These are phyloP conservation scores for Platysteira castanea DNA, from an alignment of 2,113 vertebrate species.

Conservation along the genomic window DNA sequence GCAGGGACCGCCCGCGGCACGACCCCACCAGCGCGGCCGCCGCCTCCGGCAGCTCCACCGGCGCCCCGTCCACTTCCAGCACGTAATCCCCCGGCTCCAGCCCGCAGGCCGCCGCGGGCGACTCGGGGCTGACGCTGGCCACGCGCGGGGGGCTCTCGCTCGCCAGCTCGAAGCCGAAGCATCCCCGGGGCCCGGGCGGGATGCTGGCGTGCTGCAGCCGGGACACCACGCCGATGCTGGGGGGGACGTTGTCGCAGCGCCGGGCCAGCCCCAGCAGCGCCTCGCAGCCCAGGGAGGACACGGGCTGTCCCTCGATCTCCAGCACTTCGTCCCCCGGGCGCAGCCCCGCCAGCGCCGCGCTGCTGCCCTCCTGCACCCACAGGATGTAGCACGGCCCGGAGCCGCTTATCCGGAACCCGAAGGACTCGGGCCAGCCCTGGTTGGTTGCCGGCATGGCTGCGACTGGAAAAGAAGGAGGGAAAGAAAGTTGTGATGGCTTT, in stretches of 20 bases:
- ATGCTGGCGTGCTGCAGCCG: slow-evolving; percentile 80
- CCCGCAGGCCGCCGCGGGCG: slow-evolving; percentile 78
- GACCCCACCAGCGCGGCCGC: slow-evolving; percentile 73
- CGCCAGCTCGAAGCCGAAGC: slow-evolving; percentile 80
- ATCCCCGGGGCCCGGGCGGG: slow-evolving; percentile 68
- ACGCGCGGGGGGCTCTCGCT: slow-evolving; percentile 79
- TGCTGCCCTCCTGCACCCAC: slow-evolving; percentile 91
- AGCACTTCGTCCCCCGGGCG: slow-evolving; percentile 90
- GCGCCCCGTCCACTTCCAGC: slow-evolving; percentile 83
- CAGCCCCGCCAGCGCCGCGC: slow-evolving; percentile 85
- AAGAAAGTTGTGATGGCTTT: background rate
- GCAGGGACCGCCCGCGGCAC: slow-evolving; percentile 70
- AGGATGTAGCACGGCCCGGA: slow-evolving; percentile 89
- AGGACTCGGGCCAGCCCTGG: slow-evolving; percentile 92
- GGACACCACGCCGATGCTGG: slow-evolving; percentile 93
- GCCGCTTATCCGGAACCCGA: slow-evolving; percentile 89
- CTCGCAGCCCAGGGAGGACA: slow-evolving; percentile 77
- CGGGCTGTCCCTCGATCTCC: slow-evolving; percentile 91
- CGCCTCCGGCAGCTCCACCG: slow-evolving; percentile 72
- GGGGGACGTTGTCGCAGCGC: slow-evolving; percentile 85
- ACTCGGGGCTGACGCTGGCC: slow-evolving; percentile 77
- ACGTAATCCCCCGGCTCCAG: slow-evolving; percentile 81
- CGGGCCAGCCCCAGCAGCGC: slow-evolving; percentile 81
- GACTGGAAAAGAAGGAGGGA: slow-evolving; percentile 54
- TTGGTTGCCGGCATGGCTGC: slow-evolving; percentile 87